Percentiles rank a stretch among this genome's conserved stretches.
These are phyloP conservation scores for Sebastiscus tertius DNA, from an alignment of 2,797 vertebrate genomes.

Conservation along the genomic window DNA sequence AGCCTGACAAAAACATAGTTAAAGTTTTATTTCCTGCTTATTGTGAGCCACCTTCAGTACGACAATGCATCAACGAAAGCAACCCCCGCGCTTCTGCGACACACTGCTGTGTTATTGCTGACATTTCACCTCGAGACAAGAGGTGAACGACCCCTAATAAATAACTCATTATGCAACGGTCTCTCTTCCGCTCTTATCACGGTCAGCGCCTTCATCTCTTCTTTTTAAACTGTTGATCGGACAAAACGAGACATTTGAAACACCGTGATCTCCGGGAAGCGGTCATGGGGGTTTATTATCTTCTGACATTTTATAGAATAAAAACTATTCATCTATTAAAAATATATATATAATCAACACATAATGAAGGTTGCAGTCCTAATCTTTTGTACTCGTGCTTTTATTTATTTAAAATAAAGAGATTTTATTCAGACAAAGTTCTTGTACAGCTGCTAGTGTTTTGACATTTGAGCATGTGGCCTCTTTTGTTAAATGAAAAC, in stretches of 20 bases:
- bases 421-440: not conserved
- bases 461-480: too few relatives aligned
- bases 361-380: not conserved
- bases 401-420: not conserved
- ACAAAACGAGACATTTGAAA: not conserved
- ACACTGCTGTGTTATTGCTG: constrained; percentile 26
- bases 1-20: constrained; percentile 19
- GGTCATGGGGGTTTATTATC: not conserved
- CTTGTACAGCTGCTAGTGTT: not conserved
- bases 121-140: constrained; percentile 47
- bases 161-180: constrained; percentile 57
- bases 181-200: constrained; percentile 4
- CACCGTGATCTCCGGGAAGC: not conserved
- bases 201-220: not conserved
- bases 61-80: not conserved
- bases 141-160: constrained; percentile 67
- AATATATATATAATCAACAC: not conserved
- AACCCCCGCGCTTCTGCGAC: not conserved
- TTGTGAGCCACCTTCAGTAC: not conserved
- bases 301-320: not conserved
- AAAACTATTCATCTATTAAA: not conserved
- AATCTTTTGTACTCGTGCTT: not conserved
- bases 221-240: not conserved
- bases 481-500: not conserved
- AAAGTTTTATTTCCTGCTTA: constrained; percentile 12